Evolutionary conservation across 2,113 vertebrate genomes (phyloP).

Genomic region (Loxodonta africana): DNA sequence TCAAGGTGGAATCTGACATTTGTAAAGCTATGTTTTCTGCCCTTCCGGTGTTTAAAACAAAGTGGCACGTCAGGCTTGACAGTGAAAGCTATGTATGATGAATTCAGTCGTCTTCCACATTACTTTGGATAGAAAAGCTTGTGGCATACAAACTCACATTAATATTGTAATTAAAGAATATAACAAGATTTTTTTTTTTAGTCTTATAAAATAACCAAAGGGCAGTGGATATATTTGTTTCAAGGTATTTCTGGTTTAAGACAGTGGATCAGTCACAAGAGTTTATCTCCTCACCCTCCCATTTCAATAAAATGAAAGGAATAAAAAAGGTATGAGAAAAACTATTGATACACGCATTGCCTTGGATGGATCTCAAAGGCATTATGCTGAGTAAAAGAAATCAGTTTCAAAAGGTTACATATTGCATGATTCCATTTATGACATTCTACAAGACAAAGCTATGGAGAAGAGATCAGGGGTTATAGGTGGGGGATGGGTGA

Average conservation of each 20-base stretch:
- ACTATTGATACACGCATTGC: background rate
- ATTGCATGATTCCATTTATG: background rate
- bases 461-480: background rate
- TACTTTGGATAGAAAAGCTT: background rate
- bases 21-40: background rate
- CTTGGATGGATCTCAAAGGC: background rate
- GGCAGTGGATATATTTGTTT: background rate
- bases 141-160: background rate
- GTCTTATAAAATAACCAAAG: slow-evolving; percentile 16
- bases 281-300: background rate
- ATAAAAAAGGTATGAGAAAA: background rate
- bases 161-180: background rate
- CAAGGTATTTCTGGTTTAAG: slow-evolving; percentile 30
- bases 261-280: background rate
- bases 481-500: background rate
- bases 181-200: background rate
- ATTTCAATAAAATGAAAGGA: background rate
- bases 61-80: background rate
- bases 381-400: background rate
- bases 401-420: background rate
- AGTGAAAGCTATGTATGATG: background rate
- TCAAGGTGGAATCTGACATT: background rate
- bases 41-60: slow-evolving; percentile 44
- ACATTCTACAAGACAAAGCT: background rate
- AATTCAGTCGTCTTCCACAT: background rate